A percentile compares a stretch with the other conserved stretches of the same genome.
phyloP scores from a whole-genome alignment of 2,888 invertebrate genomes.

The Drosophila cognata region DNA sequence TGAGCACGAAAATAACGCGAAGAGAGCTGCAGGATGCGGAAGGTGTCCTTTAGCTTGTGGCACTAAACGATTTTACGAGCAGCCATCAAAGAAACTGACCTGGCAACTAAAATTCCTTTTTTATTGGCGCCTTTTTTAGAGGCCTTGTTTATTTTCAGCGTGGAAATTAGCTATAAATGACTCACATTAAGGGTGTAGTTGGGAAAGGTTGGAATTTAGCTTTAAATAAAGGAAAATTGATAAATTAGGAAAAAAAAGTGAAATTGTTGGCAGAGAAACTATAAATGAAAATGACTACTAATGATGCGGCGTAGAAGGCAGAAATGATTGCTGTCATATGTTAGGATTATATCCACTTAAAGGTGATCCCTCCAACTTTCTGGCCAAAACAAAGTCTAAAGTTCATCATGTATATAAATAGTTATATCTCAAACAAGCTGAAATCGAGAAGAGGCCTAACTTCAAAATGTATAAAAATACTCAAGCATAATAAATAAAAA shows the following conservation, averaged over 20 bases:
- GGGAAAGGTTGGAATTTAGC: neutral
- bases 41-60: neutral
- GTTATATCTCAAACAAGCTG: too few species aligned
- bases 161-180: neutral
- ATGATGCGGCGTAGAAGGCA: too few species aligned
- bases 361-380: neutral
- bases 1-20: constrained; percentile 4
- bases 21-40: neutral
- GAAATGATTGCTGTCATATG: too few species aligned
- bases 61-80: constrained; percentile 8
- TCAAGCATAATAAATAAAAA: constrained; percentile 4
- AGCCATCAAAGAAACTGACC: constrained; percentile 9
- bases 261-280: neutral
- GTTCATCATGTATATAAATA: neutral
- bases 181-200: neutral
- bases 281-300: neutral
- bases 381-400: neutral
- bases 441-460: neutral
- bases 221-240: too few species aligned
- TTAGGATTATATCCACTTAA: neutral
- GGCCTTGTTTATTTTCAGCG: constrained; percentile 4
- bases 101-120: neutral
- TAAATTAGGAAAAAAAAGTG: neutral
- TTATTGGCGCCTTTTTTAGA: neutral
- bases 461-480: constrained; percentile 14